Evolutionary conservation across 2,113 vertebrate genomes (phyloP), one percentile per base, ranked within the genome.

Genomic region (Tauraco erythrolophus): DNA sequence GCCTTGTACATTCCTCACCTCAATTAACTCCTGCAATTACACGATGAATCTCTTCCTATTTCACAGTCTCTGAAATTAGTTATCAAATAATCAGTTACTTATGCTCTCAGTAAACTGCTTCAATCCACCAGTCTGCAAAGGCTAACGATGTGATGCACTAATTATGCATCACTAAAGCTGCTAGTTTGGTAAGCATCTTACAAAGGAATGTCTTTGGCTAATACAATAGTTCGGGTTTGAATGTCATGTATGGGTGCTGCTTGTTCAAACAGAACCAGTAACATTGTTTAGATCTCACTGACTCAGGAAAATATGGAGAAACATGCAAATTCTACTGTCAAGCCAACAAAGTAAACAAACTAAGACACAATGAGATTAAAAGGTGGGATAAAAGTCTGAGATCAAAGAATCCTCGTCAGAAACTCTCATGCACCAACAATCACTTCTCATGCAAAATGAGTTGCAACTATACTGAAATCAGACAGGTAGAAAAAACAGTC

Each of bases 361-460:
- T 46, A 77, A 86, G 69, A 81, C 54, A 88, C 91, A 89, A 88
- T 51, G 28, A 39, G 69, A 92, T 89, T 86, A 96, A 95, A 96
- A 93, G 54, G 53, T 30, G 30, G 57, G 9, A 87, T 82, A 62
- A 89, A 96, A 92, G 35, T 66, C 74, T 94, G 33, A 94, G 93
- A 89, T 96, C 92, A 96, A 97, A 96, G 92, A 94, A 88, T 61
- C n/a, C 37, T 89, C 0, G 0, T 92, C 89, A 89, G 56, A 77
- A 94, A n/a, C 24, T 96, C 66, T 84, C 21, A 78, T 12, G 69
- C 83, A 87, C 85, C 56, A 69, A 66, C 60, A 96, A 76, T 71
- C 83, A 95, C 61, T 94, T 91, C 80, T 87, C 57, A 81, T 69
- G 65, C 92, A 86, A 94, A 96, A 88, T 76, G 61, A 87, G 39